Evolutionary conservation across 2,888 invertebrate species (phyloP).

Genomic region (Phaonia tiefii): DNA sequence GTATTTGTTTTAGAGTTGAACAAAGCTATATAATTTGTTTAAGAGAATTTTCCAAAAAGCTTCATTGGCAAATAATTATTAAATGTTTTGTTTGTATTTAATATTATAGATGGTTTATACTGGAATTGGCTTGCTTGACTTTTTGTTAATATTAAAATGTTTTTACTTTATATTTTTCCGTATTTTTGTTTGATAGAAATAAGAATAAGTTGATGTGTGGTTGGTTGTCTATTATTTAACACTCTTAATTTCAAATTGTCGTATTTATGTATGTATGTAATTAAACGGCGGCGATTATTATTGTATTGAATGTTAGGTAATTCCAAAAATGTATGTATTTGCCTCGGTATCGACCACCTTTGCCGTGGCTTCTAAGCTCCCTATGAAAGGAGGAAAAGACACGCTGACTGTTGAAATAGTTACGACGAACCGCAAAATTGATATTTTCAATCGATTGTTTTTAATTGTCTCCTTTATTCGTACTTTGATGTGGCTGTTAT

Average conservation of each 20-base stretch:
- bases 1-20: slow-evolving; percentile 27
- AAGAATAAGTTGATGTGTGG: slow-evolving; percentile 58
- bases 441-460: slow-evolving; percentile 17
- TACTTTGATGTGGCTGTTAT: slow-evolving; percentile 30
- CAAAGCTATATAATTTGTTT: too few relatives aligned
- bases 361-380: neutral
- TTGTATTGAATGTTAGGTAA: slow-evolving; percentile 33
- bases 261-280: neutral
- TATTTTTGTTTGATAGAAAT: slow-evolving; percentile 50
- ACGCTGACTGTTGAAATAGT: slow-evolving; percentile 8
- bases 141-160: slow-evolving; percentile 49
- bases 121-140: slow-evolving; percentile 16
- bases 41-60: slow-evolving; percentile 31
- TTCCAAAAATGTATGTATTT: slow-evolving; percentile 33
- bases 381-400: neutral
- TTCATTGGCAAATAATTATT: slow-evolving; percentile 50
- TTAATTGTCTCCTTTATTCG: neutral
- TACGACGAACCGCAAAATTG: slow-evolving; percentile 31
- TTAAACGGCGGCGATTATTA: slow-evolving; percentile 35
- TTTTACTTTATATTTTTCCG: slow-evolving; percentile 58
- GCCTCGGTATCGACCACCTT: slow-evolving; percentile 12
- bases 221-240: slow-evolving; percentile 44
- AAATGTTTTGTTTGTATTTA: slow-evolving; percentile 56
- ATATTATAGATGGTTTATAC: slow-evolving; percentile 47
- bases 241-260: slow-evolving; percentile 20